Evolutionary conservation across 2,113 vertebrate genomes (phyloP).

Genomic region (Grallaria varia): DNA sequence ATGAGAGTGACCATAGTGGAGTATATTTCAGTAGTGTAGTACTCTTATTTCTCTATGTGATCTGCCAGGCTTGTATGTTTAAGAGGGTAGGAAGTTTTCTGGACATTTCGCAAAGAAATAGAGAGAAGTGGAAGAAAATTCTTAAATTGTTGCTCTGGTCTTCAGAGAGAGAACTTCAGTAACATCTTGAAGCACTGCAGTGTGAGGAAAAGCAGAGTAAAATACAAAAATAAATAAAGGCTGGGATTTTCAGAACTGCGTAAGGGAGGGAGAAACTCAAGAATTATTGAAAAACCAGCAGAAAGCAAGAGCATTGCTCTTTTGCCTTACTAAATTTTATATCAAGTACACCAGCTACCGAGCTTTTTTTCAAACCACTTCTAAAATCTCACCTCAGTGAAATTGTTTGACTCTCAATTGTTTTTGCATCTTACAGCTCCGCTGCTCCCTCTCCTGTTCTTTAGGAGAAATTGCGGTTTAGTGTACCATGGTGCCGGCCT

Average conservation of each 20-base stretch:
- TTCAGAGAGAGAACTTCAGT: not conserved
- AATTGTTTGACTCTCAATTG: rapidly evolving
- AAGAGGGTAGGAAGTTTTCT: not conserved
- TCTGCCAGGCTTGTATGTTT: not conserved
- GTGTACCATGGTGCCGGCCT: rapidly evolving
- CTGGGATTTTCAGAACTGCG: not conserved
- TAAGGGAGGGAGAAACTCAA: not conserved
- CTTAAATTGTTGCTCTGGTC: not conserved
- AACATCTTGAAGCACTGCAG: not conserved
- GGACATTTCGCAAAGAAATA: not conserved
- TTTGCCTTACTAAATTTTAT: not conserved
- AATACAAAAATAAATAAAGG: not conserved
- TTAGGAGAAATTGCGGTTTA: rapidly evolving
- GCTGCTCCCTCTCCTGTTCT: not conserved
- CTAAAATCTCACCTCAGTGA: not conserved
- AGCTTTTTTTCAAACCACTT: not conserved
- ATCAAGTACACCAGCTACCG: not conserved
- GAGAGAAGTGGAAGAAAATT: not conserved
- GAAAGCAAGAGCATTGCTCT: not conserved
- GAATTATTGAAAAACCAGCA: not conserved
- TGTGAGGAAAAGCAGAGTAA: not conserved
- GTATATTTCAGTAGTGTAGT: not conserved
- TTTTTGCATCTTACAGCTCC: rapidly evolving
- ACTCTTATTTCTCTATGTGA: not conserved
- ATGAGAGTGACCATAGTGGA: not conserved